Base-by-base conservation (phyloP, 2,888 invertebrate genomes). In the Ichneumoninae sp. region DNA sequence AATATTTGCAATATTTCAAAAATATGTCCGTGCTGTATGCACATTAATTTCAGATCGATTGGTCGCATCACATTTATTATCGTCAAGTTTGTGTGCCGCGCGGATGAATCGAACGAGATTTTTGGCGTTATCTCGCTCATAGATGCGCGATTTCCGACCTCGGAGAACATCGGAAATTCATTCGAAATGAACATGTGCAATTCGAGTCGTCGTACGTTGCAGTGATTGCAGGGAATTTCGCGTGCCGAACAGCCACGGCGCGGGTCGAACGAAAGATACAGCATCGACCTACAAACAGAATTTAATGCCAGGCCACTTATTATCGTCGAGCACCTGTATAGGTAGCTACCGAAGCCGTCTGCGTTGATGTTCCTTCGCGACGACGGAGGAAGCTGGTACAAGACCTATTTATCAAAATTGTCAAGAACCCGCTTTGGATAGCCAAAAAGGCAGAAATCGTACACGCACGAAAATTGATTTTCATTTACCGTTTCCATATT, bases 201-300 rank as follows among this genome's bases (percentile, higher is more conserved):
- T 68, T 66, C 72, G 72, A 65, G 66, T 66, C 72, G 72, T 40
- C 0, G 66, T 6, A 30, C 30, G 33, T 54, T 54, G 72, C 72
- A 80, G 74, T 19, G 72, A 68, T 72, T 54, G 47, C 68, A 30
- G 72, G 57, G 47, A 44, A 22, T 44, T 19, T 76, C n/a, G 40
- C 19, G 57, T 40, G 54, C 7, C 66, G 57, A 70, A 50, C 62
- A 57, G 44, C 57, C 62, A 50, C 60, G 50, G 54, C 33, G 40
- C 57, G 72, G 66, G 79, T 79, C 66, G 60, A 82, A 82, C 44
- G 82, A 54, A 65, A 69, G 54, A 68, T 72, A 71, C 72, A 57
- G 78, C 79, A 79, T 52, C 68, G 82, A 79, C 82, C 79, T 79
- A 82, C 68, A 82, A 82, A 66, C 19, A 22, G 57, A 79, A 72